phyloP scores from a whole-genome alignment of 2,113 vertebrate genomes.

The Nerophis lumbriciformis region DNA sequence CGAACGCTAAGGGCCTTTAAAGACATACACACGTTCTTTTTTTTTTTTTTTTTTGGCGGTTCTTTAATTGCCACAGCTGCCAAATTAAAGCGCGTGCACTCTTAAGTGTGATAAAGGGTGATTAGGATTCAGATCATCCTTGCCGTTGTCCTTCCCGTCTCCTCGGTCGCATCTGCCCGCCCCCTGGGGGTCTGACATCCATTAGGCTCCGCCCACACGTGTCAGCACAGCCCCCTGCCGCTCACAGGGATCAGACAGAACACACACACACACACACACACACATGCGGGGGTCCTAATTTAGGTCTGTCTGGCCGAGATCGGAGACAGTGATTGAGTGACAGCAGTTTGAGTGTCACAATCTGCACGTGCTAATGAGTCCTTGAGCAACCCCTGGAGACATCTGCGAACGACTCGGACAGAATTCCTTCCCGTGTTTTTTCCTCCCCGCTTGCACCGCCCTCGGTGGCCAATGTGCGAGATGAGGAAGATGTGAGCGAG shows the following conservation, averaged over 20 bases:
- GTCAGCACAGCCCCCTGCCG: conserved; percentile 39
- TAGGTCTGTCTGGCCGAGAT: conserved; percentile 37
- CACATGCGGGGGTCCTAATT: conserved; percentile 29
- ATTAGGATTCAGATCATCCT: conserved; percentile 23
- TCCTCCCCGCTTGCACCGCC: conserved; percentile 6
- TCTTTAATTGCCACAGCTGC: neutral
- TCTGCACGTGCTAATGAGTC: conserved; percentile 18
- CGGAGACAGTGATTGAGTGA: conserved; percentile 46
- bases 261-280: conserved; percentile 33
- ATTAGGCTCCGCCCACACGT: conserved; percentile 36
- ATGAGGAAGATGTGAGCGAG: conserved; percentile 13
- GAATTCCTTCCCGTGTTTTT: conserved; percentile 21
- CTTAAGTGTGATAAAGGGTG: conserved; percentile 8
- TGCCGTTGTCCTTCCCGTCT: conserved; percentile 41
- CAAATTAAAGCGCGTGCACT: conserved; percentile 5
- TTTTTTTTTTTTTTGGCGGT: no score
- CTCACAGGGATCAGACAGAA: conserved; percentile 38
- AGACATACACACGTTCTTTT: neutral
- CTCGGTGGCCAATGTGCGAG: conserved; percentile 11
- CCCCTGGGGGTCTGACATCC: conserved; percentile 48
- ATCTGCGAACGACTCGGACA: conserved; percentile 28
- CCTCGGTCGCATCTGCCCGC: conserved; percentile 44
- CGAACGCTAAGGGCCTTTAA: neutral
- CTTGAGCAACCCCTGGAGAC: conserved; percentile 25
- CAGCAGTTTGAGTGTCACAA: conserved; percentile 44